These are phyloP conservation scores for Ailurus styani DNA, from an alignment of 2,113 vertebrate genomes.

Conservation along the genomic window DNA sequence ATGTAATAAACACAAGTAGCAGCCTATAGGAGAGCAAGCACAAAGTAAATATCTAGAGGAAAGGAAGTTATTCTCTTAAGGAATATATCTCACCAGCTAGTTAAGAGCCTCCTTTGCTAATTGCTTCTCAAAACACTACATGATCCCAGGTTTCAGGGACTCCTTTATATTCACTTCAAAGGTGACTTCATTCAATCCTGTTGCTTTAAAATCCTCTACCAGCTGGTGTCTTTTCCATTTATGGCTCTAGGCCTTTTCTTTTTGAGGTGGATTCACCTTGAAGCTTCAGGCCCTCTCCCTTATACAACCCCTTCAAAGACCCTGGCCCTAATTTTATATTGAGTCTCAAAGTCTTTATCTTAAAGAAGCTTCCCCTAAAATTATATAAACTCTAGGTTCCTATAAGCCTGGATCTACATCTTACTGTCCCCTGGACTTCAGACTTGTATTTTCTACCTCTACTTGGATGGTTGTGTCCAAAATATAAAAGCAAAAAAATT, in stretches of 20 bases:
- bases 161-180: not conserved
- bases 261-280: not conserved
- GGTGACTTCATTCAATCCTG: not conserved
- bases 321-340: not conserved
- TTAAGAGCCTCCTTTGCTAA: not conserved
- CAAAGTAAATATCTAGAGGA: not conserved
- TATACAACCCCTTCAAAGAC: not conserved
- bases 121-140: not conserved
- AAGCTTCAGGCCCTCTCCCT: not conserved
- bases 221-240: not conserved
- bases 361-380: not conserved
- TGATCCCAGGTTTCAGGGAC: not conserved
- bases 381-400: not conserved
- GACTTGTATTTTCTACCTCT: not conserved
- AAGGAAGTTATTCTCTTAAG: not conserved
- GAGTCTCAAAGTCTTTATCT: not conserved
- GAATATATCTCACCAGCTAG: not conserved
- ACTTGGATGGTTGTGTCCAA: not conserved
- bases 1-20: not conserved
- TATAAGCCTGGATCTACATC: not conserved
- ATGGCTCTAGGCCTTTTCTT: not conserved
- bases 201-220: not conserved
- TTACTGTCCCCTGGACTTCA: not conserved
- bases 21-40: not conserved
- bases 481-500: not conserved